phyloP scores from a whole-genome alignment of 2,797 vertebrate species.

The Neomorphus geoffroyi region DNA sequence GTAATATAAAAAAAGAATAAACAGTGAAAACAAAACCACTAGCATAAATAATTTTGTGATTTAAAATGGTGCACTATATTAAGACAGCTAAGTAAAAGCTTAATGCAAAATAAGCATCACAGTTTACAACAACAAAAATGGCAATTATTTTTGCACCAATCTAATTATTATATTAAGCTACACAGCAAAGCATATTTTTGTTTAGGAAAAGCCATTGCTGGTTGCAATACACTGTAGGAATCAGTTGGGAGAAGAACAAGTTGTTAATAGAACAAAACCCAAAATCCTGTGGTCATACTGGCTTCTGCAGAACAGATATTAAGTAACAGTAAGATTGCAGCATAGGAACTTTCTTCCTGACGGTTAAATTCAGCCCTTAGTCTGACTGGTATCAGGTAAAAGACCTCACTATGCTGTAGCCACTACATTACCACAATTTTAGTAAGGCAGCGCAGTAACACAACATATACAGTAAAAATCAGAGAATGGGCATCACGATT shows the following conservation, averaged over 20 bases:
- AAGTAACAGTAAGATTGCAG: background rate
- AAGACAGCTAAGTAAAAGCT: too few relatives aligned
- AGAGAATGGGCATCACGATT: background rate
- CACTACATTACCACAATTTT: background rate
- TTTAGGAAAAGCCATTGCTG: background rate
- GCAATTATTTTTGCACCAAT: too few relatives aligned
- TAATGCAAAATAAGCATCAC: too few relatives aligned
- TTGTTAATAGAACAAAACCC: background rate
- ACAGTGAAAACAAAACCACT: too few relatives aligned
- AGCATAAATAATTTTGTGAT: too few relatives aligned
- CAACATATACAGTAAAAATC: fast-evolving
- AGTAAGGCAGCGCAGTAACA: background rate
- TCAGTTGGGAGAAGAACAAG: background rate
- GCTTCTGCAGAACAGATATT: background rate
- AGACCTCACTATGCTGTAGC: fast-evolving
- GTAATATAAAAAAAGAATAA: too few relatives aligned
- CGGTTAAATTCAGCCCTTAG: background rate
- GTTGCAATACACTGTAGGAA: background rate
- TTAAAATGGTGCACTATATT: too few relatives aligned
- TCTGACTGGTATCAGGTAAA: background rate
- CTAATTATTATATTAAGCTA: background rate
- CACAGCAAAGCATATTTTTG: background rate
- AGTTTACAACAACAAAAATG: too few relatives aligned
- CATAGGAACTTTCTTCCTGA: background rate
- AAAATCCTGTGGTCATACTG: background rate